Evolutionary conservation across 2,888 invertebrate genomes (phyloP), one percentile per base, ranked within the genome.

Genomic region (Eremobia ochroleuca): DNA sequence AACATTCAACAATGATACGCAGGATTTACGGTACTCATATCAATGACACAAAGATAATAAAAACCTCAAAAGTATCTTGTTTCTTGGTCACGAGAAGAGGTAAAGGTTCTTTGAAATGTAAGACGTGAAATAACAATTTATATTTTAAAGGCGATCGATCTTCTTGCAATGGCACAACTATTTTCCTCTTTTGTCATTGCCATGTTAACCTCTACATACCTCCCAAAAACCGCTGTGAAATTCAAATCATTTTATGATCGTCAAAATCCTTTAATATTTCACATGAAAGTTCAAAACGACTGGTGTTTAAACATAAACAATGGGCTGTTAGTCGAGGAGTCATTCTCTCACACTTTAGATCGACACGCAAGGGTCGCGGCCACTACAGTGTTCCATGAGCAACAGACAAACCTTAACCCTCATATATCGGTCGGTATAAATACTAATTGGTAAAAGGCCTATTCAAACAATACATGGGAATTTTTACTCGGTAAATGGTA

Each of bases 361-460:
- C 90, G 90, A 85, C 68, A 86, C 83, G 88, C 88, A 83, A 86
- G 89, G 90, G 91, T 90, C 92, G 90, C 92, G 92, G 92, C 85
- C 91, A 89, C 91, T 92, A 93, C 93, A 93, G 91, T 91, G 92
- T 91, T 89, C 91, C 89, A 92, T 91, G 92, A 92, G 91, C 91
- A 92, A 92, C 93, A 93, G 92, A 92, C 94, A 92, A 94, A 92
- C 93, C 91, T 91, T 88, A 84, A 92, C 91, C 91, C 90, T 94
- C 93, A 90, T 95, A 93, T 88, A 89, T 87, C 87, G 94, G 95
- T 95, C 94, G 95, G 95, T 96, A 95, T 95, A 95, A 96, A 96
- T 95, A 96, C 95, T 96, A 96, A 96, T 96, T 96, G 95, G 95
- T 96, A 95, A 96, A 95, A 96, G 96, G 94, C 96, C 96, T 96